Conservation (phyloP, 2,888 invertebrate species). For the Nomada ferruginata region DNA sequence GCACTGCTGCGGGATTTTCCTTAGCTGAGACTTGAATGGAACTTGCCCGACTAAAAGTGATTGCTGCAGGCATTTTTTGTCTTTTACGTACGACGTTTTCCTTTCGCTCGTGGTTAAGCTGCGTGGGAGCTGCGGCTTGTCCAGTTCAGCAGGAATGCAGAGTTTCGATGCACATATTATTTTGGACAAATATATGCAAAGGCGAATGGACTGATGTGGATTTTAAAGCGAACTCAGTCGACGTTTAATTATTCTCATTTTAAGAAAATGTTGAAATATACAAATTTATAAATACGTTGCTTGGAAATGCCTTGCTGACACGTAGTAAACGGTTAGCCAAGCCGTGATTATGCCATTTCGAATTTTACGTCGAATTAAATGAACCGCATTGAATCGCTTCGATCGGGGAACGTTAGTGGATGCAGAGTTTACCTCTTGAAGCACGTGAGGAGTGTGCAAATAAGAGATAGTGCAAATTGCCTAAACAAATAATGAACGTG, state of each 20-base stretch:
- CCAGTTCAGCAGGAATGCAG: neutral
- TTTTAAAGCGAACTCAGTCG: neutral
- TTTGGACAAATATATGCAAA: too few species aligned
- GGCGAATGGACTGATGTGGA: too few species aligned
- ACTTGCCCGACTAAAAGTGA: neutral
- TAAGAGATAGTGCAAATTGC: neutral
- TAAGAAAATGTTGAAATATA: too few species aligned
- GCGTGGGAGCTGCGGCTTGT: neutral
- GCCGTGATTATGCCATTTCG: neutral
- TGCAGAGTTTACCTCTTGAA: conserved; percentile 9
- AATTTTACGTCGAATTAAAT: conserved; percentile 22
- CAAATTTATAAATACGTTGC: too few species aligned
- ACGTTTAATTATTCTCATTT: too few species aligned
- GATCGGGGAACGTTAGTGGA: neutral
- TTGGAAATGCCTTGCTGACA: too few species aligned
- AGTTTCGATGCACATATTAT: too few species aligned
- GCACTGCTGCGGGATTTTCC: neutral
- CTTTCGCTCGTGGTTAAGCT: neutral
- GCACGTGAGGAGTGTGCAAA: conserved; percentile 26
- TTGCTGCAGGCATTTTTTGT: neutral
- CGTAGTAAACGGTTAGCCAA: neutral
- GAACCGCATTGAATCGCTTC: conserved; percentile 27
- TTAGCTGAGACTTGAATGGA: neutral
- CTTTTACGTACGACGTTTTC: neutral
- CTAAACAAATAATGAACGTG: conserved; percentile 27